A percentile compares a stretch with the other conserved stretches of the same genome.
phyloP scores from a whole-genome alignment of 2,888 invertebrate genomes.

The Acanthoscelides obtectus region DNA sequence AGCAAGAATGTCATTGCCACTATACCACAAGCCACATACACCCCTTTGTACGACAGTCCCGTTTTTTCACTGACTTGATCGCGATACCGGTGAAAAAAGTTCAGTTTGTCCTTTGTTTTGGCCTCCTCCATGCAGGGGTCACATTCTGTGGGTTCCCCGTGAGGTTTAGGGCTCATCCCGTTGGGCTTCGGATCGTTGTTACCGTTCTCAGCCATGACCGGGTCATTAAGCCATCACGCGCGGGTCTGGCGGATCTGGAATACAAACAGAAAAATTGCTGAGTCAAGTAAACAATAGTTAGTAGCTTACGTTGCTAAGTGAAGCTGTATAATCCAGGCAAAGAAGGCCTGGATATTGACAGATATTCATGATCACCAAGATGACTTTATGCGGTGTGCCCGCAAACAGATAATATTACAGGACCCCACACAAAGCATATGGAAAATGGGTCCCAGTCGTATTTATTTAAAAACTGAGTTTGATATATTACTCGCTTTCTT shows the following conservation, averaged over 20 bases:
- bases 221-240: background rate
- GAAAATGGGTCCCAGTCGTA: too few relatives aligned
- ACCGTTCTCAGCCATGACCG: constrained; percentile 6
- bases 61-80: constrained; percentile 32
- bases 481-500: too few relatives aligned
- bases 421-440: too few relatives aligned
- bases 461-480: too few relatives aligned
- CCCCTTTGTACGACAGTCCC: constrained; percentile 34
- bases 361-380: too few relatives aligned
- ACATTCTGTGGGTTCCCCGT: constrained; percentile 28
- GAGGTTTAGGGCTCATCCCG: constrained; percentile 13
- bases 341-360: too few relatives aligned
- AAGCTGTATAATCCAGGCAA: too few relatives aligned
- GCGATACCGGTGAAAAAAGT: constrained; percentile 27
- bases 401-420: too few relatives aligned
- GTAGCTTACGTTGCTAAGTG: background rate
- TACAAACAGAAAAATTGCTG: background rate
- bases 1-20: constrained; percentile 42
- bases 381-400: too few relatives aligned
- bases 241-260: background rate
- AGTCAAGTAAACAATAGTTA: background rate
- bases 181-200: constrained; percentile 17
- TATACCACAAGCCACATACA: constrained; percentile 31
- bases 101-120: constrained; percentile 10
- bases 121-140: constrained; percentile 35